Percentiles rank a stretch among this genome's conserved stretches.
These are phyloP conservation scores for Carpatolechia fugitivella DNA, from an alignment of 2,888 invertebrate genomes.

Conservation along the genomic window DNA sequence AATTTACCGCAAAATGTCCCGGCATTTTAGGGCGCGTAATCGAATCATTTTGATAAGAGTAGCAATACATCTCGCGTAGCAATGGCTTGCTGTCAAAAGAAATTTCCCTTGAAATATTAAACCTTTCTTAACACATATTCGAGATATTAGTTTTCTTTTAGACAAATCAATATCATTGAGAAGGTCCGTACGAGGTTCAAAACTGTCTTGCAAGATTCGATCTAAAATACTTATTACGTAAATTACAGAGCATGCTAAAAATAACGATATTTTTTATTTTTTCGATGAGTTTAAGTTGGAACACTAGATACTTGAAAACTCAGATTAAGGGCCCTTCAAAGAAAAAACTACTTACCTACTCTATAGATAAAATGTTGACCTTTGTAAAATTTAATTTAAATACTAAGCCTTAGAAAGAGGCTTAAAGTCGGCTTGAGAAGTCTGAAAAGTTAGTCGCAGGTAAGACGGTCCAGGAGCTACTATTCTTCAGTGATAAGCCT, in stretches of 20 bases:
- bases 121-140: too few relatives aligned
- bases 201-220: too few relatives aligned
- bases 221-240: too few relatives aligned
- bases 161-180: too few relatives aligned
- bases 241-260: too few relatives aligned
- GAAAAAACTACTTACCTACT: neutral
- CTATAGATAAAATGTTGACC: neutral
- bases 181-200: too few relatives aligned
- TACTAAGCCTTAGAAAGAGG: neutral
- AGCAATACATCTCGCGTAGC: neutral
- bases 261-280: too few relatives aligned
- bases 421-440: neutral
- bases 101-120: too few relatives aligned
- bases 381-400: neutral
- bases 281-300: too few relatives aligned
- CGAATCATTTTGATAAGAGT: neutral
- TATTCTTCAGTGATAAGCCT: too few relatives aligned
- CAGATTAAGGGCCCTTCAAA: neutral
- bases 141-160: too few relatives aligned
- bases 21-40: neutral
- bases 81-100: neutral
- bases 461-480: neutral
- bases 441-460: neutral
- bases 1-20: constrained; percentile 2
- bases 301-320: neutral